Conservation (phyloP, 2,888 invertebrate species). For the Latrodectus elegans region DNA sequence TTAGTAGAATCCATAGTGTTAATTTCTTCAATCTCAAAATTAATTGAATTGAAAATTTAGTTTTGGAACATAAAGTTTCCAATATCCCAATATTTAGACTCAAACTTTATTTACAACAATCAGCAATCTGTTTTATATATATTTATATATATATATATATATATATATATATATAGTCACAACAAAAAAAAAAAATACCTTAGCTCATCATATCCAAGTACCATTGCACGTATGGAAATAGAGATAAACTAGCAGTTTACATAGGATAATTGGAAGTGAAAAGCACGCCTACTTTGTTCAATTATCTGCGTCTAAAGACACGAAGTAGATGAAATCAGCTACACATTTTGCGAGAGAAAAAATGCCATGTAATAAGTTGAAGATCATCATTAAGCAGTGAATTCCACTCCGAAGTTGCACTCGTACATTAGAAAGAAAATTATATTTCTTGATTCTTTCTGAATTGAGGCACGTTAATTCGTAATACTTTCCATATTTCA, state of each 20-base stretch:
- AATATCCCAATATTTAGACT: too few relatives aligned
- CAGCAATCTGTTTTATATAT: too few relatives aligned
- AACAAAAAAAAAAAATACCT: too few relatives aligned
- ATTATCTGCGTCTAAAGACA: not conserved
- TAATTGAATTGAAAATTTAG: too few relatives aligned
- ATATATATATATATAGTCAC: too few relatives aligned
- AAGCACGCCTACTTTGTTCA: not conserved
- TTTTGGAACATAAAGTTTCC: too few relatives aligned
- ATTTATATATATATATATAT: too few relatives aligned
- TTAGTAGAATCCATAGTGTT: too few relatives aligned
- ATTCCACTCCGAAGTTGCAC: not conserved
- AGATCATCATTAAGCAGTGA: not conserved
- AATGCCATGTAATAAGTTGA: not conserved
- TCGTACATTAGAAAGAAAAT: not conserved
- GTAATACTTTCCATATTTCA: not conserved
- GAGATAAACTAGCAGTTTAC: not conserved
- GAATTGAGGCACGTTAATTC: not conserved
- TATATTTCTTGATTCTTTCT: not conserved
- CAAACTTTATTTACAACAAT: too few relatives aligned
- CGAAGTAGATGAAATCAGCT: not conserved
- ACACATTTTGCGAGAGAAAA: conserved; percentile 2
- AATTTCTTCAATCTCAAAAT: too few relatives aligned
- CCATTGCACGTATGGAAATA: too few relatives aligned
- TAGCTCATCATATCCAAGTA: too few relatives aligned
- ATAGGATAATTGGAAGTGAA: not conserved